These are phyloP conservation scores for Proterorhinus semilunaris DNA, from an alignment of 2,113 vertebrate species.

Conservation along the genomic window DNA sequence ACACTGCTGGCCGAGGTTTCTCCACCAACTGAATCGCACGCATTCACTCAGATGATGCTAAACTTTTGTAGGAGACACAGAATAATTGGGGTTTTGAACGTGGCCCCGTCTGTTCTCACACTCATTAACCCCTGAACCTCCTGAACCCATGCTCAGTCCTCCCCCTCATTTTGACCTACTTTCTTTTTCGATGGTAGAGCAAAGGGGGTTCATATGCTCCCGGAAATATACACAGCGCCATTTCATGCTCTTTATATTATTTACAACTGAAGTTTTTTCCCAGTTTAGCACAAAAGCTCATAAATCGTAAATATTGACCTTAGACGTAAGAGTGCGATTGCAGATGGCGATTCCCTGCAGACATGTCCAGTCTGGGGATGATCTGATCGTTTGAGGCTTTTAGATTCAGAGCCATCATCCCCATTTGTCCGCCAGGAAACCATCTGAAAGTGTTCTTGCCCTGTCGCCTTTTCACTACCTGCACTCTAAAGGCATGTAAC, in stretches of 20 bases:
- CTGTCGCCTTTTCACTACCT: not conserved
- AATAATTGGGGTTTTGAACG: not conserved
- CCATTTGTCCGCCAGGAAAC: too few relatives aligned
- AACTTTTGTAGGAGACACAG: too few relatives aligned
- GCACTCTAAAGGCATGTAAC: not conserved
- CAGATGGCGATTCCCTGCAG: not conserved
- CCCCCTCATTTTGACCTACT: not conserved
- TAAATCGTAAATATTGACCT: conserved; percentile 1
- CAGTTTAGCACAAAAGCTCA: not conserved
- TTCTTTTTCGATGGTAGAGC: not conserved
- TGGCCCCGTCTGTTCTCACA: not conserved
- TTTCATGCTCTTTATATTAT: too few relatives aligned
- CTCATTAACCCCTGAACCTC: conserved; percentile 1
- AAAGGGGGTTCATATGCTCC: not conserved
- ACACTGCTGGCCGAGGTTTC: too few relatives aligned
- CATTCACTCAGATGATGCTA: too few relatives aligned
- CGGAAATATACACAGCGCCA: not conserved
- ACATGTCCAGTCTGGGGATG: not conserved
- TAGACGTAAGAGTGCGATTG: conserved; percentile 1
- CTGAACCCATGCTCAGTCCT: not conserved
- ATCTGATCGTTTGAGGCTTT: not conserved
- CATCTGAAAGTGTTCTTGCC: not conserved
- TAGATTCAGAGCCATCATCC: not conserved
- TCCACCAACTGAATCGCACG: too few relatives aligned
- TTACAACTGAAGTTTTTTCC: not conserved